These are phyloP conservation scores for Drosophila prolongata DNA, from an alignment of 2,888 invertebrate species.

Conservation along the genomic window DNA sequence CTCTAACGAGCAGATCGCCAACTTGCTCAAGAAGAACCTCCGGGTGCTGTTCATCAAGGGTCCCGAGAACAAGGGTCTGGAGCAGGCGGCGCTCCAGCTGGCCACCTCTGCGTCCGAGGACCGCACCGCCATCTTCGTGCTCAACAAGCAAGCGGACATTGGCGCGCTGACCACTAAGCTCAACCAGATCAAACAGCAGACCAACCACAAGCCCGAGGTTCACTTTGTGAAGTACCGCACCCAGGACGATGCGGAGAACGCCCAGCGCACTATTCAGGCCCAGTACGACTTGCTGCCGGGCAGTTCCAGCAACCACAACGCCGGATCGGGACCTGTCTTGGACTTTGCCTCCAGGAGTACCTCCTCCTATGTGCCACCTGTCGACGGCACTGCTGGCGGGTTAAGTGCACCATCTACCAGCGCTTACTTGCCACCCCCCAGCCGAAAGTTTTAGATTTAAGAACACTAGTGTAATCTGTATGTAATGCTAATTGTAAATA, in stretches of 20 bases:
- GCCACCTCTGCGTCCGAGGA: conserved; percentile 76
- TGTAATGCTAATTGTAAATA: too few relatives aligned
- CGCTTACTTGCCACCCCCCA: conserved; percentile 66
- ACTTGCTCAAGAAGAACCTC: conserved; percentile 70
- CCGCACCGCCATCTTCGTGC: conserved; percentile 80
- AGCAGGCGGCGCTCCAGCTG: conserved; percentile 78
- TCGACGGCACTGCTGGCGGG: conserved; percentile 24
- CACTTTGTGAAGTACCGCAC: conserved; percentile 83
- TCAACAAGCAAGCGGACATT: conserved; percentile 80
- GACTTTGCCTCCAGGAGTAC: conserved; percentile 69
- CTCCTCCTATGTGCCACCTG: background rate
- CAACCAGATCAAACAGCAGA: conserved; percentile 63
- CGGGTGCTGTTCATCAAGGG: conserved; percentile 83
- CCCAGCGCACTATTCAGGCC: conserved; percentile 80
- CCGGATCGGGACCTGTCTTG: conserved; percentile 71
- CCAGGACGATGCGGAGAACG: conserved; percentile 80
- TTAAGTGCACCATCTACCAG: conserved; percentile 49
- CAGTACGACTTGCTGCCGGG: conserved; percentile 78
- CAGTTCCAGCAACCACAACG: conserved; percentile 68
- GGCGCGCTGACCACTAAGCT: conserved; percentile 71
- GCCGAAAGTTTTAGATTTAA: too few relatives aligned
- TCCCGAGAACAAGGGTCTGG: conserved; percentile 79
- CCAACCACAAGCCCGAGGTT: conserved; percentile 76
- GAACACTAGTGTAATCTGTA: too few relatives aligned
- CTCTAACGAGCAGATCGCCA: conserved; percentile 58